Conservation (phyloP, 2,888 invertebrate species). For the Hylaea fasciaria region DNA sequence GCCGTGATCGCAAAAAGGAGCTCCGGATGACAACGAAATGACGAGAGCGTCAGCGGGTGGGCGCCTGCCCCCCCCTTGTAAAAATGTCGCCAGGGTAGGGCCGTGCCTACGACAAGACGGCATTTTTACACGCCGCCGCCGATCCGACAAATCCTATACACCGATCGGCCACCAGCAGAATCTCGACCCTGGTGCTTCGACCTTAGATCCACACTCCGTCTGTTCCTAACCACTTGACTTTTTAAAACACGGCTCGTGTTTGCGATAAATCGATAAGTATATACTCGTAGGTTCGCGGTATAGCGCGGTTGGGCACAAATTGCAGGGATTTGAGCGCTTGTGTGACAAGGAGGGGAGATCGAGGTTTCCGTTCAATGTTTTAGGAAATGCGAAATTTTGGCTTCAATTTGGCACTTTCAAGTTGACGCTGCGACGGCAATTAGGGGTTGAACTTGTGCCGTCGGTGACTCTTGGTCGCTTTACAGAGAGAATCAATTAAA, state of each 20-base stretch:
- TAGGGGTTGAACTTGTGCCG: conserved; percentile 12
- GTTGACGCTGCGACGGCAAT: conserved; percentile 34
- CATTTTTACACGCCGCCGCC: conserved; percentile 74
- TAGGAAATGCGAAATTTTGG: conserved; percentile 71
- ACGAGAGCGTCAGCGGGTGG: conserved; percentile 76
- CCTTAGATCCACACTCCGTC: conserved; percentile 44
- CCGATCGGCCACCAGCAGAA: conserved; percentile 51
- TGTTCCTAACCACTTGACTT: conserved; percentile 55
- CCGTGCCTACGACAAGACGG: conserved; percentile 79
- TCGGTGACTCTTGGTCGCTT: conserved; percentile 9
- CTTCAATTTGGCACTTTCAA: conserved; percentile 50
- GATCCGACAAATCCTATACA: conserved; percentile 67
- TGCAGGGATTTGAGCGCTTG: conserved; percentile 79
- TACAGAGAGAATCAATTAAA: not conserved
- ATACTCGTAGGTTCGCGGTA: conserved; percentile 55
- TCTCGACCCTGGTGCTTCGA: conserved; percentile 49
- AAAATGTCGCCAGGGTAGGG: conserved; percentile 79
- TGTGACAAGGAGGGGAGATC: conserved; percentile 62
- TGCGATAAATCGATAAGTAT: conserved; percentile 83
- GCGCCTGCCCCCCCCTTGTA: conserved; percentile 65
- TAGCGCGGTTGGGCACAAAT: conserved; percentile 79
- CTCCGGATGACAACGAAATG: conserved; percentile 82
- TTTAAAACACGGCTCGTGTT: conserved; percentile 74
- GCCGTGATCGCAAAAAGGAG: conserved; percentile 79
- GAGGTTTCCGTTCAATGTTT: conserved; percentile 68